Percentiles rank a stretch among this genome's conserved stretches.
Conservation (phyloP, 1,140 invertebrate species). For the Aphis craccivora region DNA sequence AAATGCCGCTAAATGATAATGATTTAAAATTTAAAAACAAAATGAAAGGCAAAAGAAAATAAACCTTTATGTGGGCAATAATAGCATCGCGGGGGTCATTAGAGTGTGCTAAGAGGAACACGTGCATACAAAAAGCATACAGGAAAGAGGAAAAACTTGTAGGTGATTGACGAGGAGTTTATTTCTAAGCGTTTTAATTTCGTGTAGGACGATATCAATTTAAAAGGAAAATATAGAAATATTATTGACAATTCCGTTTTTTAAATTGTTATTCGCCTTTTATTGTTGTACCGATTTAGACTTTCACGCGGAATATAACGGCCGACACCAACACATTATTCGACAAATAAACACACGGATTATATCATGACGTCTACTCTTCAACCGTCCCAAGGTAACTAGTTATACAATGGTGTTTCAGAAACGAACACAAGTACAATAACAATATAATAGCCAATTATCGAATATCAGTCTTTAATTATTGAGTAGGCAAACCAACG, state of each 20-base stretch:
- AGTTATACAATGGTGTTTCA: background rate
- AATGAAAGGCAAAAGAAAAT: background rate
- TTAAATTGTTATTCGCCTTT: background rate
- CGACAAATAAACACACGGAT: background rate
- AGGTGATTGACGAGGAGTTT: background rate
- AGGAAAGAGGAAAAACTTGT: background rate
- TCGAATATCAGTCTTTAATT: background rate
- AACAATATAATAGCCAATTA: background rate
- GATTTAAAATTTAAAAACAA: slow-evolving; percentile 9
- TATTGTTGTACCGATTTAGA: slow-evolving; percentile 5
- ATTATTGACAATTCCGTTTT: background rate
- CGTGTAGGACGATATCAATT: background rate
- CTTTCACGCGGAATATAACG: background rate
- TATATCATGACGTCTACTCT: background rate
- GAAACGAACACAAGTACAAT: background rate
- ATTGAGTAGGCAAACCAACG: background rate
- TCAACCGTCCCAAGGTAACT: background rate
- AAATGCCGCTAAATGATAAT: background rate
- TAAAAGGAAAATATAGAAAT: background rate
- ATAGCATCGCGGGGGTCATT: background rate
- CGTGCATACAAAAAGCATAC: background rate
- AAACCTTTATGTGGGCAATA: background rate
- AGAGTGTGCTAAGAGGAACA: background rate
- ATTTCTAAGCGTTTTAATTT: background rate
- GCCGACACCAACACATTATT: background rate